A percentile compares a stretch with the other conserved stretches of the same genome.
These are phyloP conservation scores for Conchocele bisecta DNA, from an alignment of 2,888 invertebrate species.

Conservation along the genomic window DNA sequence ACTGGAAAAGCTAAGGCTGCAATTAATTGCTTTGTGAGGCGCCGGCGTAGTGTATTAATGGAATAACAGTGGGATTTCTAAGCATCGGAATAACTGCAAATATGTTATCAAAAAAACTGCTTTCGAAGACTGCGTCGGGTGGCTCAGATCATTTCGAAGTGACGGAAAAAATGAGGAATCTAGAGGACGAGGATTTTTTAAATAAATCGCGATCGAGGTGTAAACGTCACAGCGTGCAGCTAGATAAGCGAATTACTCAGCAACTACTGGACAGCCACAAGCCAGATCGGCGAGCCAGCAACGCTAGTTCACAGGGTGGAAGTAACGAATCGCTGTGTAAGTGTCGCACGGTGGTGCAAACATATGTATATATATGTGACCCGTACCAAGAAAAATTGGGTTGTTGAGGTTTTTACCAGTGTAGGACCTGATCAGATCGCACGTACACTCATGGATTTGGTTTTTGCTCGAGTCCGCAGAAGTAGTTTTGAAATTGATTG, in stretches of 20 bases:
- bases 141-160: conserved; percentile 69
- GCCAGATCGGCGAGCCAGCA: conserved; percentile 71
- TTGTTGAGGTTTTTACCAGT: too few species aligned
- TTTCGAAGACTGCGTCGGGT: conserved; percentile 62
- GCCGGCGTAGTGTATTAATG: too few species aligned
- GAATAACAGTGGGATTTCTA: too few species aligned
- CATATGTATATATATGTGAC: too few species aligned
- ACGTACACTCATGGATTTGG: too few species aligned
- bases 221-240: conserved; percentile 76
- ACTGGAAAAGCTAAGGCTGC: too few species aligned
- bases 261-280: conserved; percentile 60
- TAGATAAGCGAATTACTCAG: conserved; percentile 73
- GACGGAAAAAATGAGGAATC: conserved; percentile 73
- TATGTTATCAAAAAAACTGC: conserved; percentile 54
- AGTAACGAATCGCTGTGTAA: conserved; percentile 78
- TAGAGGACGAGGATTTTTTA: conserved; percentile 72
- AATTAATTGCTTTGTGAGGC: too few species aligned
- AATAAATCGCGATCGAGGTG: conserved; percentile 72
- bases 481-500: too few species aligned
- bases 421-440: too few species aligned
- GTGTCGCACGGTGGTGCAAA: conserved; percentile 35
- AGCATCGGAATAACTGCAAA: too few species aligned
- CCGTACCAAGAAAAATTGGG: too few species aligned
- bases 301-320: conserved; percentile 68
- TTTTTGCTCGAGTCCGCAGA: too few species aligned